Evolutionary conservation across 1,140 invertebrate species (phyloP).

Genomic region (Carposina sasakii): DNA sequence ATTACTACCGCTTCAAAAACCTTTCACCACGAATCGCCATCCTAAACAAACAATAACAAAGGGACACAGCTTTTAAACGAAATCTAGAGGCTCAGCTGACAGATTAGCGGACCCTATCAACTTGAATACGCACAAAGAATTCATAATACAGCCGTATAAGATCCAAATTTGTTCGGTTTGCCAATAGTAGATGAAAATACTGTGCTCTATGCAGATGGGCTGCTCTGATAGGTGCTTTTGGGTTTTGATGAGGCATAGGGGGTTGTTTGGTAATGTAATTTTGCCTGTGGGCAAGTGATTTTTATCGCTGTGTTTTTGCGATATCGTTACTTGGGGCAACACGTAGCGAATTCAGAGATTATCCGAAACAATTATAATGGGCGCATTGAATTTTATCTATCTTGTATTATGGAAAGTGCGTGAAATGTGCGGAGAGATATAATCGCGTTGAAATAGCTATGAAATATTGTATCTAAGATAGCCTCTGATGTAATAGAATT

Average conservation of each 20-base stretch:
- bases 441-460: no score
- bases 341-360: no score
- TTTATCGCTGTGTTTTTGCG: constrained; percentile 17
- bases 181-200: constrained; percentile 6
- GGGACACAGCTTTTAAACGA: constrained; percentile 64
- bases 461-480: no score
- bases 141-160: no score
- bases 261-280: constrained; percentile 31
- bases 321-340: no score
- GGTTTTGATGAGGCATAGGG: constrained; percentile 59
- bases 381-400: no score
- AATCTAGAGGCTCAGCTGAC: constrained; percentile 66
- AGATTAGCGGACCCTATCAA: constrained; percentile 60
- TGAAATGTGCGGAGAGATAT: no score
- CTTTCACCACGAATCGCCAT: constrained; percentile 59
- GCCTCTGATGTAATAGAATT: no score
- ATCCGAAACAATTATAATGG: no score
- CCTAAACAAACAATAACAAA: constrained; percentile 71
- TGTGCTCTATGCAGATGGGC: constrained; percentile 37
- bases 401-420: no score
- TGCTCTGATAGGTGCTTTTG: constrained; percentile 51
- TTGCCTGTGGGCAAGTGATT: constrained; percentile 26
- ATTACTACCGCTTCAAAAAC: constrained; percentile 65
- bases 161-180: no score
- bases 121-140: constrained; percentile 19